Conservation (phyloP, 2,888 invertebrate species). For the Blomia tropicalis region DNA sequence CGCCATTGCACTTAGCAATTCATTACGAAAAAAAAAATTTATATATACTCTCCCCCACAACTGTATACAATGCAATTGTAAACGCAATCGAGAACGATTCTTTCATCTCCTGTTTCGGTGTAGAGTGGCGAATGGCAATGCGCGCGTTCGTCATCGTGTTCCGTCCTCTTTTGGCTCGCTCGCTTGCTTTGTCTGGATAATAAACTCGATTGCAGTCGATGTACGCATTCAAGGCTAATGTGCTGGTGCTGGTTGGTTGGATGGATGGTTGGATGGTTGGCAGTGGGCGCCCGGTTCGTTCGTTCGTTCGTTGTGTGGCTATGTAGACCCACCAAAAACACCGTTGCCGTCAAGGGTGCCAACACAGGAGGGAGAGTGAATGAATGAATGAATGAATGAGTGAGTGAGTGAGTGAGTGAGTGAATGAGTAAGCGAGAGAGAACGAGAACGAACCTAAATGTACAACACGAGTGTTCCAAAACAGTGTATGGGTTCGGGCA, state of each 20-base stretch:
- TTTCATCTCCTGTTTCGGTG: not conserved
- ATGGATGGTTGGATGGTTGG: not conserved
- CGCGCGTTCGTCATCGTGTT: not conserved
- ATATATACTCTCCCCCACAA: not conserved
- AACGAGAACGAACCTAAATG: no score
- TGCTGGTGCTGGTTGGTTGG: constrained; percentile 2
- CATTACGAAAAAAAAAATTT: not conserved
- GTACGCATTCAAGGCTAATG: constrained; percentile 24
- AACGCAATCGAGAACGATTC: not conserved
- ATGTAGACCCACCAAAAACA: no score
- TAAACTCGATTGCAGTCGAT: constrained; percentile 20
- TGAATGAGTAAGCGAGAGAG: no score
- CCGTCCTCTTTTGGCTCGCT: not conserved
- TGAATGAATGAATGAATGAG: no score
- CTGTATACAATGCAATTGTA: not conserved
- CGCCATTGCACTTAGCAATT: not conserved
- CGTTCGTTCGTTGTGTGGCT: no score
- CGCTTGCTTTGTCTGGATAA: not conserved
- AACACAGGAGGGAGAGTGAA: no score
- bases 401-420: no score
- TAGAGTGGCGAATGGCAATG: not conserved
- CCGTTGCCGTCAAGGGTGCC: no score
- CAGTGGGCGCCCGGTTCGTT: no score
- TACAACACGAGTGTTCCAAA: no score
- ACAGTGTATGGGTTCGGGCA: not conserved